Percentiles rank a stretch among this genome's conserved stretches.
These are phyloP conservation scores for Taxidea taxus DNA, from an alignment of 2,113 vertebrate genomes.

Conservation along the genomic window DNA sequence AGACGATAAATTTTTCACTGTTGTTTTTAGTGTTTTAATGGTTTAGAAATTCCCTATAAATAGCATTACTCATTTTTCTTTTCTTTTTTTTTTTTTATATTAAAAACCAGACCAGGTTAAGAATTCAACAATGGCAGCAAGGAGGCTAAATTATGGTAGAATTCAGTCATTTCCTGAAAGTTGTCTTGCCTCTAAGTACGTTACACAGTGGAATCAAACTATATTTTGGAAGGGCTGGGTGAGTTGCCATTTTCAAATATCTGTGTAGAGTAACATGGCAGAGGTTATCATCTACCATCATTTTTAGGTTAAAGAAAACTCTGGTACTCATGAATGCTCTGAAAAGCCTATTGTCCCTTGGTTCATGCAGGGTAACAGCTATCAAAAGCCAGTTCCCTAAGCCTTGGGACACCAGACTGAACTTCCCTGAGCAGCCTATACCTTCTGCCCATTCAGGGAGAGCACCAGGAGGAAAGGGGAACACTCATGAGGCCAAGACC, in stretches of 20 bases:
- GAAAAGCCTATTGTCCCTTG: neutral
- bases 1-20: neutral
- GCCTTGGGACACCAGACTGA: neutral
- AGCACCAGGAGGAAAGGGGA: neutral
- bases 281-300: neutral
- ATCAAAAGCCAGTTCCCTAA: neutral
- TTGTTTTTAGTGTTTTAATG: neutral
- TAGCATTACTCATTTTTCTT: neutral
- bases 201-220: conserved; percentile 1
- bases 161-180: neutral
- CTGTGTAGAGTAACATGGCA: neutral
- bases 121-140: neutral
- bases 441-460: neutral
- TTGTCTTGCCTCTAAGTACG: neutral
- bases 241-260: conserved; percentile 26
- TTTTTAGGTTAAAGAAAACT: neutral
- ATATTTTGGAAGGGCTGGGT: neutral
- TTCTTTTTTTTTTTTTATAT: neutral
- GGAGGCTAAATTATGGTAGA: neutral
- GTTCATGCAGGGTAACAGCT: neutral
- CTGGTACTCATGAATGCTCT: neutral
- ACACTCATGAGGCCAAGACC: neutral
- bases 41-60: conserved; percentile 16
- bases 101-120: neutral
- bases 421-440: neutral